Conservation (phyloP, 2,113 vertebrate species). For the Cottus gobio region DNA sequence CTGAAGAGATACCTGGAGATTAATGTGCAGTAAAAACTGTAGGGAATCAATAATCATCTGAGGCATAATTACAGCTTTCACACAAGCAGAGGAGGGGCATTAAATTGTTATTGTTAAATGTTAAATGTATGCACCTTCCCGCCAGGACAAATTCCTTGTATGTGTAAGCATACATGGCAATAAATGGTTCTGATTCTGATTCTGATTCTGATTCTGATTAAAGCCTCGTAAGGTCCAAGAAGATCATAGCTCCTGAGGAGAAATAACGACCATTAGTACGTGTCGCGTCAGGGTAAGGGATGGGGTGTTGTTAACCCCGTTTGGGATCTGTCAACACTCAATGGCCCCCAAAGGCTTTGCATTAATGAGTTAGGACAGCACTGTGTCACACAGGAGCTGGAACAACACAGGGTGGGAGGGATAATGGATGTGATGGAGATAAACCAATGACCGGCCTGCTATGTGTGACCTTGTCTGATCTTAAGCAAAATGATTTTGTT, state of each 20-base stretch:
- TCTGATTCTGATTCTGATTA: too few relatives aligned
- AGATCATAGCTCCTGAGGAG: constrained; percentile 30
- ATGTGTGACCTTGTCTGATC: constrained; percentile 47
- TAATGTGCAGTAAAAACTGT: constrained; percentile 61
- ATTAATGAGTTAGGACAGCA: constrained; percentile 72
- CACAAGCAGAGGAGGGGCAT: constrained; percentile 53
- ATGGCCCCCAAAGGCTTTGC: constrained; percentile 71
- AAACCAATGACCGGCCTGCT: constrained; percentile 37
- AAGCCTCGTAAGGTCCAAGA: constrained; percentile 50
- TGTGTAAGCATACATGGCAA: too few relatives aligned
- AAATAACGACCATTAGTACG: constrained; percentile 51
- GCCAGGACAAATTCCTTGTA: too few relatives aligned
- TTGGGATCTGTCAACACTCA: constrained; percentile 69
- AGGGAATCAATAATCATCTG: constrained; percentile 82
- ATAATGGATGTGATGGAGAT: constrained; percentile 58
- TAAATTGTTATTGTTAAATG: too few relatives aligned
- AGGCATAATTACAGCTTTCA: constrained; percentile 84
- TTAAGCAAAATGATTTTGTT: constrained; percentile 16
- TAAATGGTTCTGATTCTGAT: too few relatives aligned
- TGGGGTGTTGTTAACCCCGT: constrained; percentile 73
- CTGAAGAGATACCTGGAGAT: constrained; percentile 64
- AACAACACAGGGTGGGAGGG: constrained; percentile 16
- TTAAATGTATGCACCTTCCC: too few relatives aligned
- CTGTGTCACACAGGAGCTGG: constrained; percentile 48
- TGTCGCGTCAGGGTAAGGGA: constrained; percentile 65